These are phyloP conservation scores for Ochropleura plecta DNA, from an alignment of 2,888 invertebrate species.

Conservation along the genomic window DNA sequence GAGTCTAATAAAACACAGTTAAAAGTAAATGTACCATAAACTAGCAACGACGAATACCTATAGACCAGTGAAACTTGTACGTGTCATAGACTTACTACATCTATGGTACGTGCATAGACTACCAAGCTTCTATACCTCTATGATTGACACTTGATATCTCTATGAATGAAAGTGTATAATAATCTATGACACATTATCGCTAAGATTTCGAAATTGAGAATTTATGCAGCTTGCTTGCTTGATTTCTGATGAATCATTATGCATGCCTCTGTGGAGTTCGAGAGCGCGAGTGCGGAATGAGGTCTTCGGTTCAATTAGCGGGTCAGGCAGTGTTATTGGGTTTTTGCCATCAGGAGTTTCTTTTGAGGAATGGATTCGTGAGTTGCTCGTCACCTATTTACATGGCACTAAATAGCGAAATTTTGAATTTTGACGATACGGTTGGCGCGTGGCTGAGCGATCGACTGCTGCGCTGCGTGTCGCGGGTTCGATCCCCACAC, in stretches of 20 bases:
- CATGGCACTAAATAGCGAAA: no score
- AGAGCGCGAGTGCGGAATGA: no score
- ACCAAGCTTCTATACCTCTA: conserved; percentile 35
- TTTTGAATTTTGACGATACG: no score
- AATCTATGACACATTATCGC: conserved; percentile 36
- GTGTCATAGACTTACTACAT: conserved; percentile 46
- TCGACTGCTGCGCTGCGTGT: no score
- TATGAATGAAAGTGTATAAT: conserved; percentile 53
- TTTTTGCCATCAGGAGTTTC: no score
- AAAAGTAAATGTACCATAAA: conserved; percentile 44
- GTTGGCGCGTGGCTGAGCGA: no score
- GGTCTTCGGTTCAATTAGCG: no score
- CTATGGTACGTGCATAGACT: conserved; percentile 50
- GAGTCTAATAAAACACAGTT: background rate
- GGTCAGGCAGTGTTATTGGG: no score
- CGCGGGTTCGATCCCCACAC: no score
- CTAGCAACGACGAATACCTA: conserved; percentile 13
- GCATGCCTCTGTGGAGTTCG: no score
- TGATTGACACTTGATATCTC: conserved; percentile 58
- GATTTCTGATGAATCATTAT: conserved; percentile 6
- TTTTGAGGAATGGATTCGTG: no score
- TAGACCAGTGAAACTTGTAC: conserved; percentile 51
- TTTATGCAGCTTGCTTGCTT: conserved; percentile 2
- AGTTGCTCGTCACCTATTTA: no score
- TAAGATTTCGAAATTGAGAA: conserved; percentile 20